phyloP scores from a whole-genome alignment of 1,140 invertebrate genomes.

The Zeugodacus cucurbitae region DNA sequence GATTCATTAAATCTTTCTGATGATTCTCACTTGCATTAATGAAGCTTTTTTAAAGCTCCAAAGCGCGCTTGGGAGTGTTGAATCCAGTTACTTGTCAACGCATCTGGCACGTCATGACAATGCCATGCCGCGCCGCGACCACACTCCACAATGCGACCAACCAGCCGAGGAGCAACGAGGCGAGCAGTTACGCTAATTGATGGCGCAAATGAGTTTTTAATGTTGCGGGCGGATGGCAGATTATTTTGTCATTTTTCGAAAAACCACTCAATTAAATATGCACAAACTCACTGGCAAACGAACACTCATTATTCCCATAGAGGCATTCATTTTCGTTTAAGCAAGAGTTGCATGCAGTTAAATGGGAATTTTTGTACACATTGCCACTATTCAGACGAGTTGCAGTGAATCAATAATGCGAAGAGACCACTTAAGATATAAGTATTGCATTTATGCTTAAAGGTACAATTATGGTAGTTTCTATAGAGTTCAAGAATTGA shows the following conservation, averaged over 20 bases:
- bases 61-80: background rate
- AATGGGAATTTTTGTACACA: background rate
- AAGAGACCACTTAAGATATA: no score
- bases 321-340: background rate
- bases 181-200: conserved; percentile 7
- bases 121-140: background rate
- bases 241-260: conserved; percentile 29
- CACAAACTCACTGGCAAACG: background rate
- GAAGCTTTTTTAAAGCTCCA: background rate
- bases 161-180: background rate
- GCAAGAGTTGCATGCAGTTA: background rate
- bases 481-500: no score
- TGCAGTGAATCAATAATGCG: background rate
- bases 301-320: background rate
- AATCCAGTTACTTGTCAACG: background rate
- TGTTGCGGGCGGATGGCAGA: conserved; percentile 11
- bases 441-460: no score
- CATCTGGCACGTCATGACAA: background rate
- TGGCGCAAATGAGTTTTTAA: conserved; percentile 31
- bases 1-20: background rate
- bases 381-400: background rate
- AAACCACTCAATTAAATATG: conserved; percentile 2
- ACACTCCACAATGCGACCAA: background rate
- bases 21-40: background rate
- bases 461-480: no score